Evolutionary conservation across 1,140 invertebrate genomes (phyloP).

Genomic region (Pectinophora gossypiella): DNA sequence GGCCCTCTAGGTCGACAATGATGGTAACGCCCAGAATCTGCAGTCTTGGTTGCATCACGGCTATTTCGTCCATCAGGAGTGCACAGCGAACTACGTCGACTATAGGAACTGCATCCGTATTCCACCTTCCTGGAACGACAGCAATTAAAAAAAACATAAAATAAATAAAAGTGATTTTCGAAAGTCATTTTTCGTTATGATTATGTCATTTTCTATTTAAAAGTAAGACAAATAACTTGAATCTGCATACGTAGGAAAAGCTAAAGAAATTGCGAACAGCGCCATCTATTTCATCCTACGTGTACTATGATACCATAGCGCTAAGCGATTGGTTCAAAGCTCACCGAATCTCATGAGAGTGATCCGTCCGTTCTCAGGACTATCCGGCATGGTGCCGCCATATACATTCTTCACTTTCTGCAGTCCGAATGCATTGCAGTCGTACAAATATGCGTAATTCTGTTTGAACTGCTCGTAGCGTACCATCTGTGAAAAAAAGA

Average conservation of each 20-base stretch:
- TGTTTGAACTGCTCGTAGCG: constrained; percentile 54
- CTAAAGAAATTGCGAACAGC: no score
- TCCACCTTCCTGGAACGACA: constrained; percentile 84
- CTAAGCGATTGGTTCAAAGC: no score
- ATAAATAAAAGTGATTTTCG: no score
- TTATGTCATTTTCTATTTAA: no score
- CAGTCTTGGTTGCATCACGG: constrained; percentile 81
- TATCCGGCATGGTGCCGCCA: constrained; percentile 44
- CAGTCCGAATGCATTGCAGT: constrained; percentile 49
- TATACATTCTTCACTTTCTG: constrained; percentile 49
- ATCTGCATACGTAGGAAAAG: no score
- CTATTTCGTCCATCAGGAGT: constrained; percentile 81
- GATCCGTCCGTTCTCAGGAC: constrained; percentile 45
- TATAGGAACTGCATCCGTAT: constrained; percentile 78
- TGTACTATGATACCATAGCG: no score
- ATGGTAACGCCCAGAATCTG: constrained; percentile 85
- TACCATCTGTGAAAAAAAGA: constrained; percentile 41
- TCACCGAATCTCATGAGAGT: constrained; percentile 64
- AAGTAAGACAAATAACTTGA: no score
- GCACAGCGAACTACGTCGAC: constrained; percentile 84
- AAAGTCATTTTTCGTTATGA: no score
- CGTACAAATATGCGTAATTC: constrained; percentile 46
- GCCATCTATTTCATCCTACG: no score
- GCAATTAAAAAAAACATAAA: no score
- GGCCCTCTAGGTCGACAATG: constrained; percentile 82